phyloP scores from a whole-genome alignment of 2,113 vertebrate genomes.

The Ploceus nigricollis region DNA sequence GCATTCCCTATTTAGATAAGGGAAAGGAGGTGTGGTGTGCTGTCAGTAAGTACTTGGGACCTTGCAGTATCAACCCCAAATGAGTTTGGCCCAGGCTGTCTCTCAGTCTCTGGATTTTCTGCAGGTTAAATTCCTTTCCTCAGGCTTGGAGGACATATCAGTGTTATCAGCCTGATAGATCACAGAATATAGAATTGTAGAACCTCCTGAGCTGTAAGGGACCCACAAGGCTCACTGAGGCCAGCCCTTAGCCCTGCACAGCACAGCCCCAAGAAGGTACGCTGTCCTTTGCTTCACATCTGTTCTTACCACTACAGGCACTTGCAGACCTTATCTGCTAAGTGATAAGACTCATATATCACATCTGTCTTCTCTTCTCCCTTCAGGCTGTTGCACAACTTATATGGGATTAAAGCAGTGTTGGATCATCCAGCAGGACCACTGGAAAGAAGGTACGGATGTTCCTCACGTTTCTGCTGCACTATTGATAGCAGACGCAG shows the following conservation, averaged over 20 bases:
- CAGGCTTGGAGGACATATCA: background rate
- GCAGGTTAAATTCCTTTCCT: background rate
- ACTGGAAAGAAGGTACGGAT: background rate
- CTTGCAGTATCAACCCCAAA: background rate
- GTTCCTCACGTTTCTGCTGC: background rate
- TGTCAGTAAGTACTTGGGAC: background rate
- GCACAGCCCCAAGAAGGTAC: background rate
- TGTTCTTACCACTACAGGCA: background rate
- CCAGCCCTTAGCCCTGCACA: background rate
- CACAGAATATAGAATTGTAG: background rate
- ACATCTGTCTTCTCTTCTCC: background rate
- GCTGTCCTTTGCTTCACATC: background rate
- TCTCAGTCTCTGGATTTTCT: background rate
- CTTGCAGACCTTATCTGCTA: background rate
- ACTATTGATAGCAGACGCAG: background rate
- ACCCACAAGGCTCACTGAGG: background rate
- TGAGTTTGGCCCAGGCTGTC: background rate
- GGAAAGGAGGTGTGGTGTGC: background rate
- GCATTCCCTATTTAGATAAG: constrained; percentile 18
- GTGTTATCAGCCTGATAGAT: background rate
- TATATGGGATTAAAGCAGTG: background rate
- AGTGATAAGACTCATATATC: background rate
- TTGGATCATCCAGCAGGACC: background rate
- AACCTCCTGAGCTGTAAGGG: background rate
- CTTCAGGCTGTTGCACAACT: background rate